phyloP scores from a whole-genome alignment of 1,140 invertebrate species.

The Diorhabda elongata region DNA sequence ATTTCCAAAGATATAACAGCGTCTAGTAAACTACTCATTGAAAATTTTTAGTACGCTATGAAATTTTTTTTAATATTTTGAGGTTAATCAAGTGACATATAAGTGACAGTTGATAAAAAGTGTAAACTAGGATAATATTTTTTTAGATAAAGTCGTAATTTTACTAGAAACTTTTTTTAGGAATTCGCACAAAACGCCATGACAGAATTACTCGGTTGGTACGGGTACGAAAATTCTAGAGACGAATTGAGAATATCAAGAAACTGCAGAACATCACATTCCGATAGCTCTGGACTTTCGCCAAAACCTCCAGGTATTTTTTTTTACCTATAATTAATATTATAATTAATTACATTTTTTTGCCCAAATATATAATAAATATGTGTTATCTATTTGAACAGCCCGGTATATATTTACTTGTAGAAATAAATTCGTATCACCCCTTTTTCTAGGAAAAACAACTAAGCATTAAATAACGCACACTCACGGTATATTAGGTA shows the following conservation, averaged over 20 bases:
- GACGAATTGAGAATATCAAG: slow-evolving; percentile 38
- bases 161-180: slow-evolving; percentile 51
- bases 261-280: slow-evolving; percentile 28
- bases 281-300: slow-evolving; percentile 37
- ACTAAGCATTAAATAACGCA: not conserved
- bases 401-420: no score
- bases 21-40: no score
- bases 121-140: no score
- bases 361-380: no score
- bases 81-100: no score
- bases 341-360: not conserved
- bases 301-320: slow-evolving; percentile 35
- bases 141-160: no score
- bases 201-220: slow-evolving; percentile 86
- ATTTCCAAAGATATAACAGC: no score
- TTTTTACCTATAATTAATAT: not conserved
- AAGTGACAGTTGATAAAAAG: no score
- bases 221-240: slow-evolving; percentile 75
- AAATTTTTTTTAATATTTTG: no score
- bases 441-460: slow-evolving; percentile 1
- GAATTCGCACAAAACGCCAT: slow-evolving; percentile 85
- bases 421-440: not conserved
- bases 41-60: no score
- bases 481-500: no score
- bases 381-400: no score